Base-by-base conservation (phyloP, 2,888 invertebrate species). In the Archips crataeganus region DNA sequence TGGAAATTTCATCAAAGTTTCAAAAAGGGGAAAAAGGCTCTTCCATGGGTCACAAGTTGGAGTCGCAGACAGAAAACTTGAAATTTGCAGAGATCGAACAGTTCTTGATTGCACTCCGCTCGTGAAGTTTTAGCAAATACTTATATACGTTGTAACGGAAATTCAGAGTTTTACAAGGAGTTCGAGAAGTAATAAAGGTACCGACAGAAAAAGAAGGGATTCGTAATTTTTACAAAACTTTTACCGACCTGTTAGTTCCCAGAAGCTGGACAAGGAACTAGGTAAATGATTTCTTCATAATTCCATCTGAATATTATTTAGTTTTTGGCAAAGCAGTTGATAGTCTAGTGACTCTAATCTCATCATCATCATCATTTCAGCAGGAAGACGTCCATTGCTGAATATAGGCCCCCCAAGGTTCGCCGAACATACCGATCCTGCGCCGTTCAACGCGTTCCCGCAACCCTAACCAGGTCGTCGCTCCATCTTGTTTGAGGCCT, bases 51-150 rank as follows among this genome's bases (percentile, higher is more conserved):
- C 89, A 81, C 84, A 85, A 90, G 86, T 90, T 89, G 84, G 82
- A 84, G 85, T 87, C 81, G 77, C 80, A 82, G 80, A 81, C 80
- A 79, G 82, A 82, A 84, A 89, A 90, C 85, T 89, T 90, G 78
- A 78, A 84, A 85, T 83, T 82, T 85, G 86, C 82, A 79, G 81
- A 84, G 85, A 87, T 90, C 87, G 86, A 87, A 88, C 84, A 80
- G 84, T 82, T 81, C 87, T 85, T 91, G 92, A 93, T 92, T 92
- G 92, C 91, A 87, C 84, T 85, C 81, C 85, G 85, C 86, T 83
- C 81, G 82, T 60, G 85, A 85, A 86, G 87, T 90, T 90, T 82
- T 80, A 84, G 82, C 84, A 87, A 90, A 88, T 87, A 89, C 85
- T 85, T 85, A 82, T 85, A 82, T 78, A 77, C 64, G 32, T 5